Conservation (phyloP, 2,797 vertebrate genomes). For the Chrysolophus pictus region DNA sequence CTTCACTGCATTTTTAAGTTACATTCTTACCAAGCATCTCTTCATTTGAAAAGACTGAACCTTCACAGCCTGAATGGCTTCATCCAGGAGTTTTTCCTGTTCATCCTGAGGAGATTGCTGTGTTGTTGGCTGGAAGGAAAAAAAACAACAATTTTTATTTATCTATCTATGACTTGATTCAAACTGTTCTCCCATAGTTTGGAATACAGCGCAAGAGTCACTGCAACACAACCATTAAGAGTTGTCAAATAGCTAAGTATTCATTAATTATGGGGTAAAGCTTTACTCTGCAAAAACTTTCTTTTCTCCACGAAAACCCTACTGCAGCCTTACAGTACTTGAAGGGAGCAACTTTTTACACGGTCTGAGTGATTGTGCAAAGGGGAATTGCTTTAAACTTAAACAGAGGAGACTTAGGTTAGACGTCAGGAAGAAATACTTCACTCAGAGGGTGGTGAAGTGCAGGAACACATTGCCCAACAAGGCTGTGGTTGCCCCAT, state of each 20-base stretch:
- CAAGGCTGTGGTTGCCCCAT: too few relatives aligned
- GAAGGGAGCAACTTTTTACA: too few relatives aligned
- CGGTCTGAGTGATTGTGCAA: too few relatives aligned
- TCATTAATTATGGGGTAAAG: accelerated
- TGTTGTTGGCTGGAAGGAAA: constrained; percentile 87
- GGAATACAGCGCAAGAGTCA: background rate
- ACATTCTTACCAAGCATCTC: constrained; percentile 91
- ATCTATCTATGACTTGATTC: background rate
- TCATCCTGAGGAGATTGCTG: constrained; percentile 98
- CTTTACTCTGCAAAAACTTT: background rate
- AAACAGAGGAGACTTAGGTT: too few relatives aligned
- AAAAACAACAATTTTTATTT: background rate
- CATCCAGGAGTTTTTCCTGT: constrained; percentile 98
- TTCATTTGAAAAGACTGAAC: constrained; percentile 99
- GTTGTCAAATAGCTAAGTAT: accelerated
- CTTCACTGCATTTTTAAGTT: background rate
- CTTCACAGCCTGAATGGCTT: constrained; percentile 98
- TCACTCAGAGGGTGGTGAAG: too few relatives aligned
- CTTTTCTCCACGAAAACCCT: too few relatives aligned
- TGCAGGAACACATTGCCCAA: too few relatives aligned
- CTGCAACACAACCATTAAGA: background rate
- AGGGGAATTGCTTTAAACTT: too few relatives aligned
- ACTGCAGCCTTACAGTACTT: too few relatives aligned
- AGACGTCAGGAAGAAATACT: too few relatives aligned
- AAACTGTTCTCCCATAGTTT: background rate